Conservation (phyloP, 2,888 invertebrate species). For the Orthonevra nobilis region DNA sequence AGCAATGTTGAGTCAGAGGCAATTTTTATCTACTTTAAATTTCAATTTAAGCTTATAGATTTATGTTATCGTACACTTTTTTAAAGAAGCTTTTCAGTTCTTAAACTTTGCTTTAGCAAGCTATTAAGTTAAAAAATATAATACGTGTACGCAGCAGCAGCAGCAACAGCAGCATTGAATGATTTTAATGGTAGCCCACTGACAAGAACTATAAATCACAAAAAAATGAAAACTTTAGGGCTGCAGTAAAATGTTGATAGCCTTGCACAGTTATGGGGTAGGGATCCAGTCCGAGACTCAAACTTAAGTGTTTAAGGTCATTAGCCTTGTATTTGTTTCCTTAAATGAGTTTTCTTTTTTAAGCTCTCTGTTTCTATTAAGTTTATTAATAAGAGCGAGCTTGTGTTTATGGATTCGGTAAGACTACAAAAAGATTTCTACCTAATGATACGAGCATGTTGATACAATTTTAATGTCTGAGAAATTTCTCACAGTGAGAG, state of each 20-base stretch:
- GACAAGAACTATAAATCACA: constrained; percentile 32
- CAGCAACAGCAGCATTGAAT: not conserved
- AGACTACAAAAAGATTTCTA: constrained; percentile 21
- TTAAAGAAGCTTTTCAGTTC: too few species aligned
- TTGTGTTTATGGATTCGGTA: too few species aligned
- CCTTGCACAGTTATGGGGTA: not conserved
- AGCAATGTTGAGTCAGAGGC: too few species aligned
- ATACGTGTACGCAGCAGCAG: too few species aligned
- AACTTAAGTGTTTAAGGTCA: too few species aligned
- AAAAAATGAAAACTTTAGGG: constrained; percentile 20
- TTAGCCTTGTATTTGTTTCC: constrained; percentile 13
- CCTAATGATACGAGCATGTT: constrained; percentile 24
- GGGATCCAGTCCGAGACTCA: too few species aligned
- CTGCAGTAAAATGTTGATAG: constrained; percentile 9
- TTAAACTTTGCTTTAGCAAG: too few species aligned
- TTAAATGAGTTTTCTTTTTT: too few species aligned
- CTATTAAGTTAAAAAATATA: too few species aligned
- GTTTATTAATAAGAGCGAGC: constrained; percentile 8
- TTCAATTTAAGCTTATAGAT: too few species aligned
- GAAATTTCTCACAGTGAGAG: constrained; percentile 8
- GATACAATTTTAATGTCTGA: constrained; percentile 13
- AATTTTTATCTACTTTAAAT: too few species aligned
- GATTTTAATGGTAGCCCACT: not conserved
- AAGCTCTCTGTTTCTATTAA: not conserved
- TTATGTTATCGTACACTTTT: too few species aligned